Percentiles rank a stretch among this genome's conserved stretches.
Conservation (phyloP, 2,888 invertebrate genomes). For the Phaonia tiefii region DNA sequence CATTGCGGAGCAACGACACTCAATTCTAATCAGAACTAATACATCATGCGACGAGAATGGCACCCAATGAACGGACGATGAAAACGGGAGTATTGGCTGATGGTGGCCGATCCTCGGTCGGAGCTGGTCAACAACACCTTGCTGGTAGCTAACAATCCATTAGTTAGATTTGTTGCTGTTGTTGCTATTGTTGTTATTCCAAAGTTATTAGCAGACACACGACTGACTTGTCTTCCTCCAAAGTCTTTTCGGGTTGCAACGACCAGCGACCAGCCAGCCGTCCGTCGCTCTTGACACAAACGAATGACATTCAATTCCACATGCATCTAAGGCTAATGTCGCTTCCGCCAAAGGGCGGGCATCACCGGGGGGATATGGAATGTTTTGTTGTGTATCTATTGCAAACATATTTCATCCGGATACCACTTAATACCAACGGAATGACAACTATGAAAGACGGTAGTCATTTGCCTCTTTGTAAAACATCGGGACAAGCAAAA, state of each 20-base stretch:
- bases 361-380: slow-evolving; percentile 20
- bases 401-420: slow-evolving; percentile 66
- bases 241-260: slow-evolving; percentile 16
- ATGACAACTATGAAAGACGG: slow-evolving; percentile 59
- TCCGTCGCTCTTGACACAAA: slow-evolving; percentile 59
- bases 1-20: slow-evolving; percentile 40
- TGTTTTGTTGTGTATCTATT: slow-evolving; percentile 64
- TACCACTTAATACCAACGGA: slow-evolving; percentile 62
- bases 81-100: slow-evolving; percentile 19
- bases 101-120: slow-evolving; percentile 6
- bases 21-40: slow-evolving; percentile 70
- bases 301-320: slow-evolving; percentile 67
- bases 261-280: no score
- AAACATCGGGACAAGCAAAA: slow-evolving; percentile 41
- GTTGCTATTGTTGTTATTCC: slow-evolving; percentile 17
- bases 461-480: slow-evolving; percentile 47
- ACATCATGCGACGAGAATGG: slow-evolving; percentile 64
- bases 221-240: slow-evolving; percentile 58
- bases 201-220: slow-evolving; percentile 63
- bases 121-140: slow-evolving; percentile 62
- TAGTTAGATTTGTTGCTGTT: slow-evolving; percentile 50
- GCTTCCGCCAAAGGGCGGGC: not conserved
- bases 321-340: slow-evolving; percentile 45
- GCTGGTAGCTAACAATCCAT: slow-evolving; percentile 61
- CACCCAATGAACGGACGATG: not conserved